These are phyloP conservation scores for Eutrigla gurnardus DNA, from an alignment of 2,797 vertebrate species.

Conservation along the genomic window DNA sequence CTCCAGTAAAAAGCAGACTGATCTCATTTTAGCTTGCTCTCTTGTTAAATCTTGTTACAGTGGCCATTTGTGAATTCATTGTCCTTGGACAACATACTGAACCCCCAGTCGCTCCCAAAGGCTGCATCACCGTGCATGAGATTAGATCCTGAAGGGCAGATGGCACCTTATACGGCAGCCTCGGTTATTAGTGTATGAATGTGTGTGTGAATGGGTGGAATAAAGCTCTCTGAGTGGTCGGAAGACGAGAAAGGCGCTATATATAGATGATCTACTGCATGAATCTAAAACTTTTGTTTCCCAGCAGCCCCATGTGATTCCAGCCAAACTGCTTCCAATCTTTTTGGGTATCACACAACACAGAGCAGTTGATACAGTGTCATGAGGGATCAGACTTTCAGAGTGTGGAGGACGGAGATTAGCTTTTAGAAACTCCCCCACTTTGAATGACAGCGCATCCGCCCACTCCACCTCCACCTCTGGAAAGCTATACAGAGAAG, in stretches of 20 bases:
- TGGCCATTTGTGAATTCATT: slow-evolving; percentile 18
- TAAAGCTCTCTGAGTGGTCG: too few species aligned
- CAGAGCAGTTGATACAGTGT: slow-evolving; percentile 6
- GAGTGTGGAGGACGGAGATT: slow-evolving; percentile 65
- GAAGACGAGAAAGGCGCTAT: too few species aligned
- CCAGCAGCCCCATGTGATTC: slow-evolving; percentile 14
- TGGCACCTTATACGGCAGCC: too few species aligned
- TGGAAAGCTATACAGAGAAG: slow-evolving; percentile 48
- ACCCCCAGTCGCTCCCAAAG: too few species aligned
- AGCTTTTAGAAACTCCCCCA: slow-evolving; percentile 58
- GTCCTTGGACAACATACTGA: too few species aligned
- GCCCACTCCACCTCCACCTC: slow-evolving; percentile 75
- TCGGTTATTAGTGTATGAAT: too few species aligned
- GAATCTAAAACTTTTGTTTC: slow-evolving; percentile 5
- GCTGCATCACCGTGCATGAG: too few species aligned
- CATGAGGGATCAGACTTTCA: slow-evolving; percentile 38
- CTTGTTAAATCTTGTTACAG: slow-evolving; percentile 6
- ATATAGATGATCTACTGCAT: slow-evolving; percentile 25
- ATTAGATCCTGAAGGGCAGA: too few species aligned
- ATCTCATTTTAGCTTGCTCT: slow-evolving; percentile 1
- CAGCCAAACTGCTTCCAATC: slow-evolving; percentile 38
- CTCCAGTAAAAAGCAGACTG: neutral
- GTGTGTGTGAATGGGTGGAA: too few species aligned
- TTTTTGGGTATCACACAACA: slow-evolving; percentile 50
- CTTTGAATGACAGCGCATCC: slow-evolving; percentile 61